A percentile compares a stretch with the other conserved stretches of the same genome.
Conservation (phyloP, 2,888 invertebrate species). For the Morpho helenor region DNA sequence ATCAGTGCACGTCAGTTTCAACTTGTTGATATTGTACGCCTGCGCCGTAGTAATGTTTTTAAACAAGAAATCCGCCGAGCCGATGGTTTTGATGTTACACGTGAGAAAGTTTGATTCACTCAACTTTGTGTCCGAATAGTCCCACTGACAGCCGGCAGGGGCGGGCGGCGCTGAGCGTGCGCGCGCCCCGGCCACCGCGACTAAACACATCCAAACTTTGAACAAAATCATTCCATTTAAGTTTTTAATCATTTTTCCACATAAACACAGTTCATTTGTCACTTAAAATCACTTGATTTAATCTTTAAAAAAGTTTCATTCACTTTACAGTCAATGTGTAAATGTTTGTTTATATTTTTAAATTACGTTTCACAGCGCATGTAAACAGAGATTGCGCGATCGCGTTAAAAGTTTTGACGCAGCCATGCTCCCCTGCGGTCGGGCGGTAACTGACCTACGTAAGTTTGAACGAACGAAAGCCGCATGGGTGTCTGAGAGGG, state of each 20-base stretch:
- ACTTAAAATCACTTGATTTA: conserved; percentile 51
- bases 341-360: conserved; percentile 54
- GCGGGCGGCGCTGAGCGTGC: conserved; percentile 78
- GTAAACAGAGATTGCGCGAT: conserved; percentile 72
- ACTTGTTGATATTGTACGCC: conserved; percentile 84
- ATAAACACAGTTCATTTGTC: conserved; percentile 68
- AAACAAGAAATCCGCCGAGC: conserved; percentile 83
- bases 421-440: conserved; percentile 78
- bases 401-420: conserved; percentile 75
- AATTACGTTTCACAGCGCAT: conserved; percentile 64
- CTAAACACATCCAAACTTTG: conserved; percentile 76
- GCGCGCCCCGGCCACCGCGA: conserved; percentile 71
- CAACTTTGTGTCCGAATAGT: conserved; percentile 77
- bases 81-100: conserved; percentile 86
- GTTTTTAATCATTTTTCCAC: conserved; percentile 62
- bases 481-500: conserved; percentile 66
- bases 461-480: conserved; percentile 79
- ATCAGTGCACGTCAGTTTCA: conserved; percentile 85
- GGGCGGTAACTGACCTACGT: conserved; percentile 80
- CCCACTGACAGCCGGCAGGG: conserved; percentile 88
- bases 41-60: conserved; percentile 85
- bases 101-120: conserved; percentile 81
- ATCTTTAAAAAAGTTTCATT: conserved; percentile 49
- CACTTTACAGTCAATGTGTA: conserved; percentile 53
- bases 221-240: conserved; percentile 72